Percentiles rank a stretch among this genome's conserved stretches.
These are phyloP conservation scores for Platichthys stellatus DNA, from an alignment of 2,113 vertebrate species.

Conservation along the genomic window DNA sequence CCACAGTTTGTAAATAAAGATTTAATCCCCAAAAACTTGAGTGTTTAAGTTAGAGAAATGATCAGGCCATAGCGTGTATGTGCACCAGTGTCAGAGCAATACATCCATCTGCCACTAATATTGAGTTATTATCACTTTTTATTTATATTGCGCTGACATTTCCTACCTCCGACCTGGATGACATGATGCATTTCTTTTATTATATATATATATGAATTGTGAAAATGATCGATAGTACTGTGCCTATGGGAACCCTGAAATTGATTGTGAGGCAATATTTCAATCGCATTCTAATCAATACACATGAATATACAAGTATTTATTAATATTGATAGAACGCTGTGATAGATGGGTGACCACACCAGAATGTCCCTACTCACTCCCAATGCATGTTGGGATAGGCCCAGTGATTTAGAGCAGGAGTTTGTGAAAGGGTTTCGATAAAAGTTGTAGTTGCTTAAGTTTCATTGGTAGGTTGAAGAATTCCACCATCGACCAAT, in stretches of 20 bases:
- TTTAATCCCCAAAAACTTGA: no score
- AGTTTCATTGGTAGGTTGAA: not conserved
- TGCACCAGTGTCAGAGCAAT: not conserved
- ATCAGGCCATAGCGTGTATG: slow-evolving; percentile 9
- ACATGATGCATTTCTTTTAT: slow-evolving; percentile 9
- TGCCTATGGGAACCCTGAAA: not conserved
- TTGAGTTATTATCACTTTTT: not conserved
- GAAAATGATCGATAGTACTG: slow-evolving; percentile 13
- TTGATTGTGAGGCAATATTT: slow-evolving; percentile 23
- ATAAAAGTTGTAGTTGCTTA: not conserved
- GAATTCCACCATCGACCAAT: not conserved
- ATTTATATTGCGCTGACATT: slow-evolving; percentile 1
- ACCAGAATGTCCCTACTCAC: not conserved
- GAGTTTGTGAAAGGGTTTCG: not conserved
- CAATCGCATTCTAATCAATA: slow-evolving; percentile 19
- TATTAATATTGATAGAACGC: slow-evolving; percentile 4
- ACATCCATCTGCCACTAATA: slow-evolving; percentile 7
- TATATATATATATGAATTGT: not conserved
- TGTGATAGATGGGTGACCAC: not conserved
- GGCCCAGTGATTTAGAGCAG: no score
- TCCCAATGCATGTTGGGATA: not conserved
- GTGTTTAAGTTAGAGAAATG: not conserved
- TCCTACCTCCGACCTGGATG: not conserved
- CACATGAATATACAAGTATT: slow-evolving; percentile 17
- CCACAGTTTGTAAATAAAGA: no score